Evolutionary conservation across 2,888 invertebrate genomes (phyloP).

Genomic region (Erebia palarica): DNA sequence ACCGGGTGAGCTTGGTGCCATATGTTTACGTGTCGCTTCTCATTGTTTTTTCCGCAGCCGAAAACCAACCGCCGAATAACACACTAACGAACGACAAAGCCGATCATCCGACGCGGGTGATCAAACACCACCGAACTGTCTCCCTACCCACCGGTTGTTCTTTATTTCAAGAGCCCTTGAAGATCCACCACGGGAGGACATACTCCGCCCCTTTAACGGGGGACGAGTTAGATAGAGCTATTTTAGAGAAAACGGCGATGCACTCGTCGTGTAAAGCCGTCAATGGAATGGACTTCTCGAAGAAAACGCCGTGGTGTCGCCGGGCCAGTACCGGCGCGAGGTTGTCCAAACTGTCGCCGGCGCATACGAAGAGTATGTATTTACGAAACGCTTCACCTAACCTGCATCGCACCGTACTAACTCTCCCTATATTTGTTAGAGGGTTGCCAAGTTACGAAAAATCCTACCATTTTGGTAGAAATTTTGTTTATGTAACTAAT

Average conservation of each 20-base stretch:
- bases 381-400: constrained; percentile 38
- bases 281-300: constrained; percentile 60
- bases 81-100: constrained; percentile 68
- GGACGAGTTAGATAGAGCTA: constrained; percentile 67
- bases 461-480: constrained; percentile 13
- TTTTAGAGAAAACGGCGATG: constrained; percentile 59
- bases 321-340: constrained; percentile 75
- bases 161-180: constrained; percentile 64
- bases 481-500: background rate
- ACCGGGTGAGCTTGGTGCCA: constrained; percentile 72
- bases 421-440: constrained; percentile 7
- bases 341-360: constrained; percentile 73
- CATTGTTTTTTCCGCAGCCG: constrained; percentile 74
- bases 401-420: constrained; percentile 41
- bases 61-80: constrained; percentile 73
- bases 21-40: constrained; percentile 75
- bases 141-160: constrained; percentile 70
- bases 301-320: constrained; percentile 65
- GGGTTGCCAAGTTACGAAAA: constrained; percentile 22
- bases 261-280: constrained; percentile 66
- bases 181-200: constrained; percentile 84
- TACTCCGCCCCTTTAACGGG: constrained; percentile 86
- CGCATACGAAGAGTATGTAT: constrained; percentile 79
- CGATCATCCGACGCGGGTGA: constrained; percentile 54
- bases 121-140: constrained; percentile 71